Evolutionary conservation across 2,797 vertebrate genomes (phyloP), one percentile per base, ranked within the genome.

Genomic region (Chlorospingus flavigularis): DNA sequence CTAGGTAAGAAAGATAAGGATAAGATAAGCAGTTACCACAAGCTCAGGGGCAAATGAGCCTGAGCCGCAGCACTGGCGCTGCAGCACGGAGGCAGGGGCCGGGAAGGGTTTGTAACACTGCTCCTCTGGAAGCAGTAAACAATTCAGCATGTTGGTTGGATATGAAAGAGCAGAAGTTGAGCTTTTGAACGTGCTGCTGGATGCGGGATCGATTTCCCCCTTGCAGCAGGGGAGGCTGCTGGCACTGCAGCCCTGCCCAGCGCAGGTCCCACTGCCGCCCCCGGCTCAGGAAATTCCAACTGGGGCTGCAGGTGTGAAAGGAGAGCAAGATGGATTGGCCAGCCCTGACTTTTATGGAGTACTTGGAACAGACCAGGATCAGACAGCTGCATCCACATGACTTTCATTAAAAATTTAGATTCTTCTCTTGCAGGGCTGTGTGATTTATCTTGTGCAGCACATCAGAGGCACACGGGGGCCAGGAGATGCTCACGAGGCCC

Each of bases 341-440:
- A 51, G n/a, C 77, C 58, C 89, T 80, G 97, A 96, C 95, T 96
- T 97, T 95, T 93, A 95, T 94, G 95, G 86, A 94, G 96, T 92
- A 90, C 87, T 94, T 95, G 94, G 96, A 97, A 88, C 88, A 82
- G 94, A 61, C 77, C 25, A 3, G 94, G 61, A 85, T 94, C 71
- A 43, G 94, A 95, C 97, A 97, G 96, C 97, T 98, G 96, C 87
- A 95, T 91, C 98, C 97, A 97, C 98, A 99, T 98, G 98, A 98
- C 98, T 99, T 98, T 98, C 98, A 98, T 99, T 98, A 99, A 98
- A 98, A 97, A 95, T 97, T 98, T 97, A 98, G 98, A 98, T 98
- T 98, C 98, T 97, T 98, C 96, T 97, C 84, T 84, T 95, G 97
- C 97, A 96, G 89, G 97, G 96, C 96, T 98, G 97, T 97, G 94